A percentile compares a stretch with the other conserved stretches of the same genome.
Conservation (phyloP, 1,140 invertebrate genomes). For the Homarus americanus region DNA sequence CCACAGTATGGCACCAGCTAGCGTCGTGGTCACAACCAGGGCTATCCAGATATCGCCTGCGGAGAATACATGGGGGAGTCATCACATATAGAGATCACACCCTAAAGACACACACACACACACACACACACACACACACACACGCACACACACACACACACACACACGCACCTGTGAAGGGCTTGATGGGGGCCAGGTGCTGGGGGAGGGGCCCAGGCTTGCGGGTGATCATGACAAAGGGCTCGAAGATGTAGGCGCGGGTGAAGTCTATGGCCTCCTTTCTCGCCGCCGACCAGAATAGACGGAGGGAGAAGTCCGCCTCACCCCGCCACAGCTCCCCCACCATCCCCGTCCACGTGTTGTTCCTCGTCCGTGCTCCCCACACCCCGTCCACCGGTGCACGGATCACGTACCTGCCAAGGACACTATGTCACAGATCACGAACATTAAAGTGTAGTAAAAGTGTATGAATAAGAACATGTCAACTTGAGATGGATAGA, state of each 20-base stretch:
- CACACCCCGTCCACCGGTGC: slow-evolving; percentile 4
- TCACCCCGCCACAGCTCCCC: not conserved
- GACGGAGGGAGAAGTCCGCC: slow-evolving; percentile 27
- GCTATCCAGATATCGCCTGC: not conserved
- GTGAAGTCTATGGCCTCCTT: slow-evolving; percentile 49
- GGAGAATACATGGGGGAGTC: no score
- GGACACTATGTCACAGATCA: not conserved
- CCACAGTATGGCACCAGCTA: not conserved
- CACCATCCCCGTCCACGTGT: slow-evolving; percentile 7
- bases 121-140: no score
- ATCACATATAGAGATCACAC: no score
- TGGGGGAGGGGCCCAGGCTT: no score
- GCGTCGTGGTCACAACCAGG: not conserved
- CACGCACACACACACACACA: not conserved
- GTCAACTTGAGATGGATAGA: no score
- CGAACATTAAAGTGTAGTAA: no score
- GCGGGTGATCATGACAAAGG: no score
- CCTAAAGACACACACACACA: no score
- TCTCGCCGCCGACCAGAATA: slow-evolving; percentile 23
- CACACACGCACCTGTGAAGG: not conserved
- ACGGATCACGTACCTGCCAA: not conserved
- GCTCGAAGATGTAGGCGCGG: slow-evolving; percentile 37
- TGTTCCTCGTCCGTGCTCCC: not conserved
- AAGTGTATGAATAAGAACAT: not conserved
- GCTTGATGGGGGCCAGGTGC: not conserved